A percentile compares a stretch with the other conserved stretches of the same genome.
These are phyloP conservation scores for Acanthopagrus latus DNA, from an alignment of 2,797 vertebrate species.

Conservation along the genomic window DNA sequence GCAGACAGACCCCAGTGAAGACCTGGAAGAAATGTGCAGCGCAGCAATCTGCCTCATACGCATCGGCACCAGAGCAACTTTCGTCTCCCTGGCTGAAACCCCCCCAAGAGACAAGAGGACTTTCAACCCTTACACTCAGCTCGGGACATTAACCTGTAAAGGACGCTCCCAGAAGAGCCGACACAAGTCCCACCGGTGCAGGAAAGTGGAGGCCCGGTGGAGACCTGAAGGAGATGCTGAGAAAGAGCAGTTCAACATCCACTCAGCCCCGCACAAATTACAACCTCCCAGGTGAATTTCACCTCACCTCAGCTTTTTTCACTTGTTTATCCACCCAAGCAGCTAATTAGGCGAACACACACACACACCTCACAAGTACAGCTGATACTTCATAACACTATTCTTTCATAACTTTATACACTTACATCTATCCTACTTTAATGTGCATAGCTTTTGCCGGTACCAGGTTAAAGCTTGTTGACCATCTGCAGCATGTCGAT, in stretches of 20 bases:
- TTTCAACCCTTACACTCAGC: slow-evolving; percentile 1
- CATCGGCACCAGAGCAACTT: background rate
- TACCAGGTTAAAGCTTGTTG: background rate
- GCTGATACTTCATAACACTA: background rate
- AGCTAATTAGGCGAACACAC: background rate
- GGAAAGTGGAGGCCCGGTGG: background rate
- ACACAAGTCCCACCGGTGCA: slow-evolving; percentile 7
- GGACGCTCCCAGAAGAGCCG: slow-evolving; percentile 1
- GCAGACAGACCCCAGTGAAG: background rate
- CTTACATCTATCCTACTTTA: background rate
- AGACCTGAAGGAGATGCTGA: background rate
- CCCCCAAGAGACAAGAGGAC: background rate
- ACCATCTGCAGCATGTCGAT: background rate
- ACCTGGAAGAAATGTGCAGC: slow-evolving; percentile 9
- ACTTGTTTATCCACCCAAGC: slow-evolving; percentile 5
- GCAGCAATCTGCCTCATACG: background rate
- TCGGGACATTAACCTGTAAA: slow-evolving; percentile 24
- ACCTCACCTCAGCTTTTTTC: background rate
- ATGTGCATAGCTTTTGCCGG: background rate
- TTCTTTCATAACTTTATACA: background rate
- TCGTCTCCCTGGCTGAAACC: background rate
- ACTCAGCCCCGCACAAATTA: background rate
- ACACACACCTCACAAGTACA: background rate
- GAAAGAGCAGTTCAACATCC: background rate
- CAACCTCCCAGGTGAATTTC: slow-evolving; percentile 8